Percentiles rank a stretch among this genome's conserved stretches.
Conservation (phyloP, 2,113 vertebrate species). For the Butastur rufipennis region DNA sequence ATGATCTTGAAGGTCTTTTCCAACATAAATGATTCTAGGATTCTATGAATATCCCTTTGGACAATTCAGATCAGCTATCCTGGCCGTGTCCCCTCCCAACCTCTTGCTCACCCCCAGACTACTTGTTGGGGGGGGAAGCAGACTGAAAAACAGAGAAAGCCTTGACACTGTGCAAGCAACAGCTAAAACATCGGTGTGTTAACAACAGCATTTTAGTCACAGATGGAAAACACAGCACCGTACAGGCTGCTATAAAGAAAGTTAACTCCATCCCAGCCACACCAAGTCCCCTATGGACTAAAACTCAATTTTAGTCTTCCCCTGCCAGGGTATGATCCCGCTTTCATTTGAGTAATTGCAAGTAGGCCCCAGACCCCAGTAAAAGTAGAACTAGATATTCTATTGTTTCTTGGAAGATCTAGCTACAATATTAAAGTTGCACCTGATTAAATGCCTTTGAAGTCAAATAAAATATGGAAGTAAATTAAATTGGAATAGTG, state of each 20-base stretch:
- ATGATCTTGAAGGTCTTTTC: no score
- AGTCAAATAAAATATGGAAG: background rate
- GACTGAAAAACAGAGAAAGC: background rate
- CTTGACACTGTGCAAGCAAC: background rate
- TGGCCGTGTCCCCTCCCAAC: background rate
- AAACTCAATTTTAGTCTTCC: background rate
- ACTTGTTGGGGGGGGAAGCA: rapidly evolving
- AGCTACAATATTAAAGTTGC: background rate
- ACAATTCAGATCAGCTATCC: background rate
- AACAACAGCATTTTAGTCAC: background rate
- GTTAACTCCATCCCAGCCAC: background rate
- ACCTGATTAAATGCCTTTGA: background rate
- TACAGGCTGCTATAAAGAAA: background rate
- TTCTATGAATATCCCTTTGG: background rate
- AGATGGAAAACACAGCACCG: background rate
- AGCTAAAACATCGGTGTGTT: background rate
- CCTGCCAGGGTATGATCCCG: background rate
- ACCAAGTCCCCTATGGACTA: background rate
- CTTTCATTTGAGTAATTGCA: background rate
- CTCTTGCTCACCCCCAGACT: background rate
- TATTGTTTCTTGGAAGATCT: background rate
- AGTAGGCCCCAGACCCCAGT: background rate
- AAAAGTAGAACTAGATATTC: background rate
- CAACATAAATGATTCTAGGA: no score
- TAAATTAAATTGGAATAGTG: background rate